Percentiles rank a stretch among this genome's conserved stretches.
Conservation (phyloP, 2,888 invertebrate genomes). For the Tetragnatha montana region DNA sequence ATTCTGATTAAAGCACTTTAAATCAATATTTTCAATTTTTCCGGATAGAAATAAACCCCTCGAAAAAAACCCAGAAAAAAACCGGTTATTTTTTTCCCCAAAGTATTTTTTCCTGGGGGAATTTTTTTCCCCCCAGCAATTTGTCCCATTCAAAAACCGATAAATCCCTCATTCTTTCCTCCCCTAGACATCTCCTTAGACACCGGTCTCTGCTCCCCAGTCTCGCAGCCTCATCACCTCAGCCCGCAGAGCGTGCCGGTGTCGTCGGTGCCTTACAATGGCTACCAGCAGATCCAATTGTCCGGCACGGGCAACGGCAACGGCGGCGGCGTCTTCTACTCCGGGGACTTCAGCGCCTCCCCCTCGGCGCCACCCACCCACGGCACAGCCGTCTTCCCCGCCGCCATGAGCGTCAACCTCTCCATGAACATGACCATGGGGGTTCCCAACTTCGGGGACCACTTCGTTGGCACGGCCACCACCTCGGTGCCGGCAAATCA, state of each 20-base stretch:
- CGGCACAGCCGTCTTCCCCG: slow-evolving; percentile 80
- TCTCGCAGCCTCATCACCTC: slow-evolving; percentile 26
- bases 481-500: slow-evolving; percentile 74
- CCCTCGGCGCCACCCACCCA: slow-evolving; percentile 24
- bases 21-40: too few relatives aligned
- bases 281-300: slow-evolving; percentile 67
- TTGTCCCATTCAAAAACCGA: too few relatives aligned
- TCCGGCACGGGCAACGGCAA: slow-evolving; percentile 19
- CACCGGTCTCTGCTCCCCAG: slow-evolving; percentile 29
- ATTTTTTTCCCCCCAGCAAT: too few relatives aligned
- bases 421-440: slow-evolving; percentile 99
- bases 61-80: too few relatives aligned
- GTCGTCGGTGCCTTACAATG: slow-evolving; percentile 38
- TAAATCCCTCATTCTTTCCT: background rate
- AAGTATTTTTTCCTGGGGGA: too few relatives aligned
- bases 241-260: slow-evolving; percentile 17
- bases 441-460: slow-evolving; percentile 74
- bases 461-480: slow-evolving; percentile 57
- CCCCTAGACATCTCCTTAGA: slow-evolving; percentile 44
- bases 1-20: too few relatives aligned
- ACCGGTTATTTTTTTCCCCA: too few relatives aligned
- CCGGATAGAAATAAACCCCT: too few relatives aligned
- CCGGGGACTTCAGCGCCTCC: slow-evolving; percentile 29
- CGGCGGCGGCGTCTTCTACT: slow-evolving; percentile 55
- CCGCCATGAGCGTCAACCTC: slow-evolving; percentile 92